These are phyloP conservation scores for Bombus superbus DNA, from an alignment of 1,140 invertebrate species.

Conservation along the genomic window DNA sequence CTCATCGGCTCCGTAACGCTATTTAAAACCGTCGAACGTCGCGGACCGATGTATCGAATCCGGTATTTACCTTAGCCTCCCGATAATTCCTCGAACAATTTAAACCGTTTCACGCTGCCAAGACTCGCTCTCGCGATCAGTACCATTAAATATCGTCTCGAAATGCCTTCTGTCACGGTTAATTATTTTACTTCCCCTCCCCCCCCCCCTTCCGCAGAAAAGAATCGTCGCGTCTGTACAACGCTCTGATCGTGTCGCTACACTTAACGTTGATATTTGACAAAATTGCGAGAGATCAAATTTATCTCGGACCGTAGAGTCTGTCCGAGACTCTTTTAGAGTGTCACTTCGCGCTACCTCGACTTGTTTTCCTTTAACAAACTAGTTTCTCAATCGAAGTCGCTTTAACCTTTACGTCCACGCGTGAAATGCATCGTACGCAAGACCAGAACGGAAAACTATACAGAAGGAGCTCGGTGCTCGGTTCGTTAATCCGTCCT, in stretches of 20 bases:
- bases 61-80: constrained; percentile 27
- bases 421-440: not conserved
- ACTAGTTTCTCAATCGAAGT: not conserved
- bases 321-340: not conserved
- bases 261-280: too few relatives aligned
- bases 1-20: constrained; percentile 32
- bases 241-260: not conserved
- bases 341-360: not conserved
- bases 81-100: constrained; percentile 1
- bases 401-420: not conserved
- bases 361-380: not conserved
- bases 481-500: not conserved
- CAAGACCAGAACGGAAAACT: not conserved
- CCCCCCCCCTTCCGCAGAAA: too few relatives aligned
- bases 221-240: not conserved
- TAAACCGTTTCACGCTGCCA: not conserved
- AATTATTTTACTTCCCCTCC: too few relatives aligned
- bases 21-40: constrained; percentile 39
- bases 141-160: not conserved
- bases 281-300: too few relatives aligned
- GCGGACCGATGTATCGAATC: constrained; percentile 1
- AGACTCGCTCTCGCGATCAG: not conserved
- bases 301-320: not conserved
- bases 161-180: too few relatives aligned
- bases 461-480: not conserved